A percentile compares a stretch with the other conserved stretches of the same genome.
Conservation (phyloP, 2,888 invertebrate genomes). For the Physocephala rufipes region DNA sequence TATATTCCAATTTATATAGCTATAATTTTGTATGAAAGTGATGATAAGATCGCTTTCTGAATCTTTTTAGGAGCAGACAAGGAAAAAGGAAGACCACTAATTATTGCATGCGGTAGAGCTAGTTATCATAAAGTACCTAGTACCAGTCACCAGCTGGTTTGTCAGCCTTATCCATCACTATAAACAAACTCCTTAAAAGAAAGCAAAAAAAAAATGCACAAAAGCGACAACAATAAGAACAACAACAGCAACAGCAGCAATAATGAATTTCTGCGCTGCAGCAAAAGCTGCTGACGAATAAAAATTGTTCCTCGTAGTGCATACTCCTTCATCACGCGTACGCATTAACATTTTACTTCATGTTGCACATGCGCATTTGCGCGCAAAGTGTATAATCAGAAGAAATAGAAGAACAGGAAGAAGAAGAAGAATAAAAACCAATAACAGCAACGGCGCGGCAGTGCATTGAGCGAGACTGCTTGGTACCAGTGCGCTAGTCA, state of each 20-base stretch:
- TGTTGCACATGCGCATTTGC: no score
- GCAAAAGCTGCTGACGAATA: not conserved
- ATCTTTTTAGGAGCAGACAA: no score
- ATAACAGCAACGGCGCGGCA: not conserved
- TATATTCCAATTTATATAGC: no score
- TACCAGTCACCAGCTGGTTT: not conserved
- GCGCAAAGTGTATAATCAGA: not conserved
- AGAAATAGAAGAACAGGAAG: not conserved
- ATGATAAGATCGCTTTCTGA: no score
- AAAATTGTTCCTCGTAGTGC: not conserved
- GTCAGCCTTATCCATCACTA: not conserved
- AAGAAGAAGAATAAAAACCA: not conserved
- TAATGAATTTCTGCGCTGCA: not conserved
- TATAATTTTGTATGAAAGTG: no score
- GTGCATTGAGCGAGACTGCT: constrained; percentile 30
- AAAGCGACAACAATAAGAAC: not conserved
- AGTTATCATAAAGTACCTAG: not conserved
- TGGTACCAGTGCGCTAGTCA: constrained; percentile 28
- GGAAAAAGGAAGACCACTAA: not conserved
- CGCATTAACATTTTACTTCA: no score
- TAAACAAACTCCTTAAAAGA: not conserved
- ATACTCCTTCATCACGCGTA: not conserved
- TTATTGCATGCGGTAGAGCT: constrained; percentile 3
- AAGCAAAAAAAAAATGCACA: not conserved
- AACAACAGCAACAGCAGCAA: constrained; percentile 15